Conservation (phyloP, 2,797 vertebrate species). For the Tympanoctomys barrerae region DNA sequence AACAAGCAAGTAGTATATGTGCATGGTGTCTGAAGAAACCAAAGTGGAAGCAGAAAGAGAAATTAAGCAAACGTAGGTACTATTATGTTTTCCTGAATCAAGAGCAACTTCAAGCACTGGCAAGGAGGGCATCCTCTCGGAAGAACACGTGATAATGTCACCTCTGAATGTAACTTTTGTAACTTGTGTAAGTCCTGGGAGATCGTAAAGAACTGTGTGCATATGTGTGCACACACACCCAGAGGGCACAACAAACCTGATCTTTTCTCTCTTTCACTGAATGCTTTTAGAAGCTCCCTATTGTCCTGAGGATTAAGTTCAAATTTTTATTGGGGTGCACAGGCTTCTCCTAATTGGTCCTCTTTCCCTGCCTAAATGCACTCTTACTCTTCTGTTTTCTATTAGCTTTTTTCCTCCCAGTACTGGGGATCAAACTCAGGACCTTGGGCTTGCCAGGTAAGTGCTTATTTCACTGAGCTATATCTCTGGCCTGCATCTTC, state of each 20-base stretch:
- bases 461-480: too few relatives aligned
- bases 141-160: background rate
- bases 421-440: too few relatives aligned
- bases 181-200: background rate
- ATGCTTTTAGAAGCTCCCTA: background rate
- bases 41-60: background rate
- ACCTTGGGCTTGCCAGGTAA: too few relatives aligned
- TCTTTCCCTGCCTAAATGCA: background rate
- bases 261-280: background rate
- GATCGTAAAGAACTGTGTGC: background rate
- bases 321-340: background rate
- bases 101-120: background rate
- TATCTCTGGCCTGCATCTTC: too few relatives aligned
- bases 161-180: background rate
- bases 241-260: background rate
- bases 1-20: background rate
- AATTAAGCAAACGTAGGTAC: background rate
- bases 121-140: background rate
- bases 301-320: background rate
- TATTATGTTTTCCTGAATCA: conserved; percentile 1
- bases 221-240: background rate
- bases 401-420: too few relatives aligned
- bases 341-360: background rate
- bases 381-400: conserved; percentile 9
- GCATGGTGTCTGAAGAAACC: background rate